Conservation (phyloP, 2,113 vertebrate species). For the Guaruba guarouba region DNA sequence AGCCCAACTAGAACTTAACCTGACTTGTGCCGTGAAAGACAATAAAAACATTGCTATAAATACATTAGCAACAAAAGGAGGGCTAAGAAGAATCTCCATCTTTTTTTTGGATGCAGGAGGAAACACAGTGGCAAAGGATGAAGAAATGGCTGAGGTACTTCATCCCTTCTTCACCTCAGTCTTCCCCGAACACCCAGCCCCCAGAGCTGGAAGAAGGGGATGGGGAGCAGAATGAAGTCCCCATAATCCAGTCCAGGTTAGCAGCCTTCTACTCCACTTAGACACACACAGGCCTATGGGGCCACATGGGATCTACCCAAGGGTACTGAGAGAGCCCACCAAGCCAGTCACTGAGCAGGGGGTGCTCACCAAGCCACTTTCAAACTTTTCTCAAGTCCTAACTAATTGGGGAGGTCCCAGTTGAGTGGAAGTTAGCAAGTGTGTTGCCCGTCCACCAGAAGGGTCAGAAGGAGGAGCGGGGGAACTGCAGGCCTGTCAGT, state of each 20-base stretch:
- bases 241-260: not conserved
- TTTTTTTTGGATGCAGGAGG: not conserved
- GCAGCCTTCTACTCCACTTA: not conserved
- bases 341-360: not conserved
- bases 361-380: not conserved
- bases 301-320: not conserved
- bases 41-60: not conserved
- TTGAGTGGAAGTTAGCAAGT: not conserved
- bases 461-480: not conserved
- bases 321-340: not conserved
- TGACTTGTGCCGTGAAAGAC: not conserved
- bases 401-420: not conserved
- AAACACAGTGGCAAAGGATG: not conserved
- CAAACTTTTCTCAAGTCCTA: not conserved
- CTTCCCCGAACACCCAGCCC: not conserved
- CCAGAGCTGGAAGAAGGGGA: not conserved
- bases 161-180: not conserved
- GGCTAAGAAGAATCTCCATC: not conserved
- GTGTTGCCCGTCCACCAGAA: not conserved
- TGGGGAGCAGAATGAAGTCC: not conserved
- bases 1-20: not conserved
- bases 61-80: not conserved
- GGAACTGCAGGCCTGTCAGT: not conserved
- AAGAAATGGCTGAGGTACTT: not conserved
- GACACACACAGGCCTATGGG: not conserved